These are phyloP conservation scores for Boulengeromyrus knoepffleri DNA, from an alignment of 2,113 vertebrate species.

Conservation along the genomic window DNA sequence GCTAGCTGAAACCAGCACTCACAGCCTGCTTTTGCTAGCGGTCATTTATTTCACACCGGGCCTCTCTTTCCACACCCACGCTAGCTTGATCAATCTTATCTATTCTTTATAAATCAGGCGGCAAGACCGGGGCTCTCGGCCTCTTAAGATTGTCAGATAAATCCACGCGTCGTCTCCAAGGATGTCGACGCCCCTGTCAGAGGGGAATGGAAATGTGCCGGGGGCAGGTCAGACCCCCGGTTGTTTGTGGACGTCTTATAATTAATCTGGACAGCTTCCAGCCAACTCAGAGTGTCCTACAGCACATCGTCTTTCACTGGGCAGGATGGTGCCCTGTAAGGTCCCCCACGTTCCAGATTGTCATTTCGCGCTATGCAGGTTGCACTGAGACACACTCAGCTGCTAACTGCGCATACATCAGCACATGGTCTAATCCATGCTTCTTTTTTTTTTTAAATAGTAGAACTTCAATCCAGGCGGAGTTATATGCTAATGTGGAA, in stretches of 20 bases:
- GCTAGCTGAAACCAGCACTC: neutral
- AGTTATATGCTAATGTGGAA: constrained; percentile 25
- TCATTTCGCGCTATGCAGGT: constrained; percentile 23
- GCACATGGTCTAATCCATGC: neutral
- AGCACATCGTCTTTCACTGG: constrained; percentile 37
- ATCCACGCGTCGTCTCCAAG: constrained; percentile 31
- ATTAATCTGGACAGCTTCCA: constrained; percentile 61
- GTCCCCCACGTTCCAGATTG: constrained; percentile 36
- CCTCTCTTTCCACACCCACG: constrained; percentile 45
- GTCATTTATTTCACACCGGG: constrained; percentile 52
- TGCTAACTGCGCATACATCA: neutral
- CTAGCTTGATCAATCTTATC: constrained; percentile 56
- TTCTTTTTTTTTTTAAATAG: neutral
- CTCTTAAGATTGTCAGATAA: constrained; percentile 37
- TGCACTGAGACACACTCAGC: neutral
- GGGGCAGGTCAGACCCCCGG: constrained; percentile 26
- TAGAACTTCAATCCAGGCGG: constrained; percentile 20
- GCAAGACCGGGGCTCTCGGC: constrained; percentile 22
- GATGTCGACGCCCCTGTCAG: constrained; percentile 39
- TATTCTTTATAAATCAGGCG: constrained; percentile 56
- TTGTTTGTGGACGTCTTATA: constrained; percentile 43
- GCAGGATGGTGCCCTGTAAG: constrained; percentile 39
- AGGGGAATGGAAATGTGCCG: constrained; percentile 10
- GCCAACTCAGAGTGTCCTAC: constrained; percentile 39
- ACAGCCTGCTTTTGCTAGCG: constrained; percentile 32